These are phyloP conservation scores for Leucozona laternaria DNA, from an alignment of 2,888 invertebrate genomes.

Conservation along the genomic window DNA sequence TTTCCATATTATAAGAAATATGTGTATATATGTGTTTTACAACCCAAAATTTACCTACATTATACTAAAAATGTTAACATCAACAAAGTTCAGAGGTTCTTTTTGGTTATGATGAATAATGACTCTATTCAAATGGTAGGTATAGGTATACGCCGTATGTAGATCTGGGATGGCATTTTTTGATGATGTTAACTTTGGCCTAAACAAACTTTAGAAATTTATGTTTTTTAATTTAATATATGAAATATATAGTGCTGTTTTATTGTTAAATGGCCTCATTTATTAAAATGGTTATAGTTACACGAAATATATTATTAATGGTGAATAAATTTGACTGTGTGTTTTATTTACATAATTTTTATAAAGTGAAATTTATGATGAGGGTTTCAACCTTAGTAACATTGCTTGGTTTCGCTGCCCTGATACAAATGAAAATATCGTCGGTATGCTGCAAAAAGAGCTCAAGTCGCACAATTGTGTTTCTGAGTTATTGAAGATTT, in stretches of 20 bases:
- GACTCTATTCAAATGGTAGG: constrained; percentile 16
- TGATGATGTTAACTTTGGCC: background rate
- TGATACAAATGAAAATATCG: too few relatives aligned
- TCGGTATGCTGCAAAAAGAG: too few relatives aligned
- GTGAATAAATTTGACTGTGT: background rate
- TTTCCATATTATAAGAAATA: constrained; percentile 40
- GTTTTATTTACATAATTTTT: background rate
- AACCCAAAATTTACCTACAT: background rate
- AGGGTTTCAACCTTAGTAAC: too few relatives aligned
- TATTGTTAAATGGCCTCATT: background rate
- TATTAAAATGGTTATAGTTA: constrained; percentile 12
- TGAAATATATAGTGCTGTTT: constrained; percentile 1
- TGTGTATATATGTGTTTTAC: background rate
- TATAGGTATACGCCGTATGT: too few relatives aligned
- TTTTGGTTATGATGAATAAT: background rate
- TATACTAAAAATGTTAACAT: constrained; percentile 2
- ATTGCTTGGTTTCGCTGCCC: too few relatives aligned
- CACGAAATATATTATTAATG: constrained; percentile 6
- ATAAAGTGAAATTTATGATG: too few relatives aligned
- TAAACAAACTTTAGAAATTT: constrained; percentile 14
- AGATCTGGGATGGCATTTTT: background rate
- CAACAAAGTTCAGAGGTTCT: background rate
- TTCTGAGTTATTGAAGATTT: too few relatives aligned
- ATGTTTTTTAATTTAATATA: constrained; percentile 5
- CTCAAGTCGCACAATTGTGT: too few relatives aligned